Base-by-base conservation (phyloP, 2,888 invertebrate species). In the Brachyopa scutellaris region DNA sequence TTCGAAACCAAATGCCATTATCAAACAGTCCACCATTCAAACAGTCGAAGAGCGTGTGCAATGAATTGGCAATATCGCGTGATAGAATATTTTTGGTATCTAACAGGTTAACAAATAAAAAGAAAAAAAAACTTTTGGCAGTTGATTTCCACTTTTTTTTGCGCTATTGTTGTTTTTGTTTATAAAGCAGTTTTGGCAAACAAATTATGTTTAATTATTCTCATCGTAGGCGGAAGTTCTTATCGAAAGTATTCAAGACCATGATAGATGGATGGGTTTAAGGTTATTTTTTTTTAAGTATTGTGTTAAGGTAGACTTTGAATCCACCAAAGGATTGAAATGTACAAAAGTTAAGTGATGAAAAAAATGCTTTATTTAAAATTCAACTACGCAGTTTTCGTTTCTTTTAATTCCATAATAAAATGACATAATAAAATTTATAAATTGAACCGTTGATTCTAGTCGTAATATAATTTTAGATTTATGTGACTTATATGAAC, bases 1-100 rank as follows among this genome's bases (percentile, higher is more conserved):
- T 45, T 33, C n/a, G 17, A 21, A 61, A 45, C 55, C 45, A 36
- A 62, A 62, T 53, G 62, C 55, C 72, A 72, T 53, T 62, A 55
- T 33, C 61, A 33, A 33, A 53, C 29, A 42, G 1, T 2, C 57
- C 42, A 45, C n/a, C n/a, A 42, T 6, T 31, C 61, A 33, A 33
- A 53, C 29, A 42, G 1, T 2, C 57, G 45, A 45, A 15, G 6
- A 42, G 9, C 21, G 13, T 53, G 19, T 23, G 31, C 15, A 47
- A n/a, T 45, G 36, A 49, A 55, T 53, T 42, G 31, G 42, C 40
- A 66, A 17, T n/a, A 21, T 13, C 7, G 6, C 19, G 8, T 11
- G n/a, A n/a, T n/a, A n/a, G n/a, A n/a, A n/a, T 13, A 17, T 40
- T 40, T 42, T 53, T 21, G 19, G 19, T n/a, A n/a, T n/a, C n/a